Evolutionary conservation across 2,113 vertebrate species (phyloP).

Genomic region (Tichodroma muraria): DNA sequence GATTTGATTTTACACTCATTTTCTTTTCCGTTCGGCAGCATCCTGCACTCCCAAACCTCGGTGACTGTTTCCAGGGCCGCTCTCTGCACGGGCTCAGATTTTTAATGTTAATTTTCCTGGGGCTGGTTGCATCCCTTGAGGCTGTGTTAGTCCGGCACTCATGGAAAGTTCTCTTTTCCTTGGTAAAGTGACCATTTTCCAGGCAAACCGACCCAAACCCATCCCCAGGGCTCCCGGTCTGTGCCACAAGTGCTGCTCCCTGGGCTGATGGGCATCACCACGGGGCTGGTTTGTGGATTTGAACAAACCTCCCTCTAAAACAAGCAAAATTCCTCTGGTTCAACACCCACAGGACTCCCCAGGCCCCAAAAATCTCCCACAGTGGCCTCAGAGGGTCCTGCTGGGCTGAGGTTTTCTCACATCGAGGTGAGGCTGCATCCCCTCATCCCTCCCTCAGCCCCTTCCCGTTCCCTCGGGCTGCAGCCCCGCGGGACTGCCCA

Average conservation of each 20-base stretch:
- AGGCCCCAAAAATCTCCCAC: background rate
- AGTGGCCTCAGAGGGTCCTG: background rate
- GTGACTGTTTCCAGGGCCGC: rapidly evolving
- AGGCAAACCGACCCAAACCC: background rate
- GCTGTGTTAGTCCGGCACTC: background rate
- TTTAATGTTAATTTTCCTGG: background rate
- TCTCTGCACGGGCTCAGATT: rapidly evolving
- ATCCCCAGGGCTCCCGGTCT: rapidly evolving
- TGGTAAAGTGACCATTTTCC: background rate
- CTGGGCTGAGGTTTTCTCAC: rapidly evolving
- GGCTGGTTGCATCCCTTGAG: no score
- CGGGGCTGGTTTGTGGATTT: background rate
- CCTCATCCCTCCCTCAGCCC: background rate
- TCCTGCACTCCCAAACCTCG: background rate
- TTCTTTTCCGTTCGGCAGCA: background rate
- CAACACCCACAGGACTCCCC: background rate
- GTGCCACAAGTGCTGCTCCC: background rate
- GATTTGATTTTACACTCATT: background rate
- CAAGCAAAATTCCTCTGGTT: background rate
- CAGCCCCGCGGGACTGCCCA: background rate
- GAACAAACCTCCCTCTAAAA: background rate
- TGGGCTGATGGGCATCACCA: rapidly evolving
- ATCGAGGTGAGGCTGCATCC: rapidly evolving
- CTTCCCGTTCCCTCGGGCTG: background rate
- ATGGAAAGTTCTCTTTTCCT: background rate